Base-by-base conservation (phyloP, 1,140 invertebrate species). In the Drosophila dunni region DNA sequence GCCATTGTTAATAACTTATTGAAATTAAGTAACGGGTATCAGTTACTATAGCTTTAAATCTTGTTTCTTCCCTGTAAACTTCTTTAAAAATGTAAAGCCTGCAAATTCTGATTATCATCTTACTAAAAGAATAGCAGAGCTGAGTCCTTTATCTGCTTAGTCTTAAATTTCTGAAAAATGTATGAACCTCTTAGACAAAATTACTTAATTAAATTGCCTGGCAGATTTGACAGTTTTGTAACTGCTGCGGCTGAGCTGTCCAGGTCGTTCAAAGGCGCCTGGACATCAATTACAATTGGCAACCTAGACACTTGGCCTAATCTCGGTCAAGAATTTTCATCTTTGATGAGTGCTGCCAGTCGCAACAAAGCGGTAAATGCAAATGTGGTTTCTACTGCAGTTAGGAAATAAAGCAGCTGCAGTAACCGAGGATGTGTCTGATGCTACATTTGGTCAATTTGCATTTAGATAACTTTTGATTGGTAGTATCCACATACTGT, bases 381-480 rank as follows among this genome's bases (percentile, higher is more conserved):
- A 86, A 79, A 79, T 86, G 83, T 63, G 83, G 82, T 82, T 77
- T 76, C 38, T 61, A 69, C 50, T 67, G 61, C 66, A 60, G 72
- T 45, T 61, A 63, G 61, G 80, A 69, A 75, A 65, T 75, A 36
- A n/a, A 51, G 54, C 60, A 68, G 64, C 74, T 68, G 79, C 38
- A 56, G 68, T 44, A 33, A 34, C 20, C 45, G 54, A 34, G 42
- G 46, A 17, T 60, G 34, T 15, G 8, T 36, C 33, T 20, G 6
- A n/a, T 79, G 77, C 66, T 85, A 63, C 82, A 86, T 75, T 81
- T 86, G 81, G 75, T 78, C 78, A 86, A 86, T 85, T 85, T 81
- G 76, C 78, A 85, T 85, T 85, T 85, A 75, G 75, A 81, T 88
- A 88, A 79, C 79, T 65, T 82, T 85, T 79, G 79, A 81, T 88